A percentile compares a stretch with the other conserved stretches of the same genome.
Evolutionary conservation across 2,797 vertebrate species (phyloP).

Genomic region (Propithecus perrieri): DNA sequence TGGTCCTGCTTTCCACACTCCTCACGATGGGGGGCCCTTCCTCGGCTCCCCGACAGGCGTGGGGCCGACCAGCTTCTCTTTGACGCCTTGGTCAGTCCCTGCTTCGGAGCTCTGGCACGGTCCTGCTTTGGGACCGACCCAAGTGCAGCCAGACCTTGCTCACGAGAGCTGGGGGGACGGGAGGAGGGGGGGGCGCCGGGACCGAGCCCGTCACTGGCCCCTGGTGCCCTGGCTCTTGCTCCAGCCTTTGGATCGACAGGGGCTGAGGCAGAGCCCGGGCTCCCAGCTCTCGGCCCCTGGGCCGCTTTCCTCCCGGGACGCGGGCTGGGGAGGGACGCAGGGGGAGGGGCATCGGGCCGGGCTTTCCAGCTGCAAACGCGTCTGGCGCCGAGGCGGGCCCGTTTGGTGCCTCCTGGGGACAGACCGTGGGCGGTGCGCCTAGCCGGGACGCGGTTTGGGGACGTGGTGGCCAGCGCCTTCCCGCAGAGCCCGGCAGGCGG

Average conservation of each 20-base stretch:
- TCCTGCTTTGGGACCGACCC: background rate
- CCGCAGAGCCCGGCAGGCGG: background rate
- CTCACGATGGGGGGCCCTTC: background rate
- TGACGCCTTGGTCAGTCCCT: background rate
- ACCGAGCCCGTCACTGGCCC: background rate
- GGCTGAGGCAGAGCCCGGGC: background rate
- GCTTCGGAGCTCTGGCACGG: background rate
- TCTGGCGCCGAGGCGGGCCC: conserved; percentile 75
- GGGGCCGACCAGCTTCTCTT: background rate
- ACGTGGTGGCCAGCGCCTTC: conserved; percentile 44
- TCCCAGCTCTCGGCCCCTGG: background rate
- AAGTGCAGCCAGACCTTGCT: conserved; percentile 65
- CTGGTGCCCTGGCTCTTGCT: background rate
- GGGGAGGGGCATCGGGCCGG: conserved; percentile 63
- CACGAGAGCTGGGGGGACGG: conserved; percentile 61
- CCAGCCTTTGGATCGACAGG: background rate
- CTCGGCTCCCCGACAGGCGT: background rate
- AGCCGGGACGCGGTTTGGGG: background rate
- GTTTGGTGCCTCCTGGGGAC: conserved; percentile 73
- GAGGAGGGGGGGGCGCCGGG: conserved; percentile 39
- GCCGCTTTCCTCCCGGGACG: background rate
- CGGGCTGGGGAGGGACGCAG: background rate
- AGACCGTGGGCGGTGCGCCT: conserved; percentile 39
- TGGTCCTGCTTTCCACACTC: background rate
- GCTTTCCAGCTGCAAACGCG: conserved; percentile 70